phyloP scores from a whole-genome alignment of 35 echinoderm and acorn worm genomes.

The Patiria miniata region DNA sequence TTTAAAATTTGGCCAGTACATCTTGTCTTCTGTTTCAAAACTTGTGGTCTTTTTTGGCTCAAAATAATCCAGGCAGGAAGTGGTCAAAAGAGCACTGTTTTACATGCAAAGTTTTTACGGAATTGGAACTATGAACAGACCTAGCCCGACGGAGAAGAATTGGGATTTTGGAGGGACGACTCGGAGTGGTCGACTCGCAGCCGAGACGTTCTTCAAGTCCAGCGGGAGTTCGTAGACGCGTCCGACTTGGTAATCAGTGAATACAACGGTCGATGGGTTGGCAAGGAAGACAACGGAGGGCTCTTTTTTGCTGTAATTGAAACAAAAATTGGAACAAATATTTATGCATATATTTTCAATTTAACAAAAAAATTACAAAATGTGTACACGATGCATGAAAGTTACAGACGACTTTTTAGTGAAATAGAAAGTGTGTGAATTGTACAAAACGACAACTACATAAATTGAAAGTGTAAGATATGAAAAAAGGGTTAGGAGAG shows the following conservation, averaged over 20 bases:
- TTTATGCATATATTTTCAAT: not conserved
- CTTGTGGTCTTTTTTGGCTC: no score
- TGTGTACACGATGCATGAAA: no score
- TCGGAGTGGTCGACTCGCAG: slow-evolving; percentile 82
- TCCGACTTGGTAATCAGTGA: slow-evolving; percentile 90
- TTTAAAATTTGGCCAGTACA: no score
- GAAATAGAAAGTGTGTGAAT: no score
- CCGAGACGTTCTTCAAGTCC: slow-evolving; percentile 92
- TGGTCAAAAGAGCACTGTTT: not conserved
- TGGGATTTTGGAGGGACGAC: slow-evolving; percentile 90
- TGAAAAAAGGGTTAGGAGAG: no score
- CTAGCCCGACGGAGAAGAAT: slow-evolving; percentile 91
- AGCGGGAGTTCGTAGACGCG: slow-evolving; percentile 92
- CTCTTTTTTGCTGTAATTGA: slow-evolving; percentile 68
- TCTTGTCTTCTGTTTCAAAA: no score
- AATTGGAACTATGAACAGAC: slow-evolving; percentile 38
- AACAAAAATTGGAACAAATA: not conserved
- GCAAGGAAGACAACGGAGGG: slow-evolving; percentile 78
- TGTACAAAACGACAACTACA: no score
- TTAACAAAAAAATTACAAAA: no score
- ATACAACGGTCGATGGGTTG: slow-evolving; percentile 78
- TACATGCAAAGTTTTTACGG: not conserved
- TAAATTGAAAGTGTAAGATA: no score
- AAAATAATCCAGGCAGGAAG: no score
- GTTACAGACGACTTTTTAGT: no score